These are phyloP conservation scores for Sebastes steindachneri DNA, from an alignment of 2,797 vertebrate genomes.

Conservation along the genomic window DNA sequence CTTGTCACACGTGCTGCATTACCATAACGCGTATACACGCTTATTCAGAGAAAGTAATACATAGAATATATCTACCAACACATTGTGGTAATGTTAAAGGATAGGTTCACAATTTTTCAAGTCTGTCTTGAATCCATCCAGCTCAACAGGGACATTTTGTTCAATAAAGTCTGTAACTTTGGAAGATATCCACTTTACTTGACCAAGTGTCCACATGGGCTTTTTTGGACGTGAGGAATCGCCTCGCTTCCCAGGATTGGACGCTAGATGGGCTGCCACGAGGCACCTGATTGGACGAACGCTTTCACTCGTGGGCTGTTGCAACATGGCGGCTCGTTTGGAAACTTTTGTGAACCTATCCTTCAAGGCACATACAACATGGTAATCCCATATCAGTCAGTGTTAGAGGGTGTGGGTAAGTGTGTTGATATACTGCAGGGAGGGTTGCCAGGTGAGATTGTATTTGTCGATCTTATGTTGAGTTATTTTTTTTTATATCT, in stretches of 20 bases:
- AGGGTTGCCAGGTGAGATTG: neutral
- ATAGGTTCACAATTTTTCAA: neutral
- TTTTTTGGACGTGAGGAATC: no score
- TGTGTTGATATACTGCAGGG: neutral
- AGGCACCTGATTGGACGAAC: no score
- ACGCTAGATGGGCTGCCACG: no score
- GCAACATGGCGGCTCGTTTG: no score
- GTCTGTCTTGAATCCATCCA: neutral
- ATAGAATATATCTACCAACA: neutral
- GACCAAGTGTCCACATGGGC: no score
- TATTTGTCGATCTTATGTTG: neutral
- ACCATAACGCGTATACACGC: neutral
- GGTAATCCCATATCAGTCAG: neutral
- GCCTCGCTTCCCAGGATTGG: no score
- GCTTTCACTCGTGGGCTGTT: no score
- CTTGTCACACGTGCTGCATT: neutral
- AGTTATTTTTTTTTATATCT: neutral
- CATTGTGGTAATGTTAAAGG: neutral
- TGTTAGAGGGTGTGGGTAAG: neutral
- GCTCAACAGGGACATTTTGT: neutral
- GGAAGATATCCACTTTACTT: neutral
- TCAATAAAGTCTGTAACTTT: neutral
- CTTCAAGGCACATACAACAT: neutral
- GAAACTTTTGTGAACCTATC: neutral
- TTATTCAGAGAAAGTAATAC: neutral